Conservation (phyloP, 1,140 invertebrate species). For the Coenobita brevimanus region DNA sequence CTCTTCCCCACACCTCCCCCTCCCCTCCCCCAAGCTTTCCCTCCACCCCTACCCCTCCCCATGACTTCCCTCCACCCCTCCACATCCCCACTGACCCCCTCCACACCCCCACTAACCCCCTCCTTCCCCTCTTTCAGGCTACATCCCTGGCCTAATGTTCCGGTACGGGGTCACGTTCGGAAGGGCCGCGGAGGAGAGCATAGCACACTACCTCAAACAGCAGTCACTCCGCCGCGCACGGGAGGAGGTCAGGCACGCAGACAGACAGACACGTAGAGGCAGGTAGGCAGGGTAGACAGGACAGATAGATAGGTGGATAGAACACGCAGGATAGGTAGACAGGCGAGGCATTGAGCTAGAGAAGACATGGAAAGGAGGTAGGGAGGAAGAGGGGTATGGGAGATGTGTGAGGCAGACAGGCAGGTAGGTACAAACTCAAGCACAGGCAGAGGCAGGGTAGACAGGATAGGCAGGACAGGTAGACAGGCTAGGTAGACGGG, state of each 20-base stretch:
- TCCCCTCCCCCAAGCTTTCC: too few relatives aligned
- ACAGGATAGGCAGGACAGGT: too few relatives aligned
- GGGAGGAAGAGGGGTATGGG: constrained; percentile 1
- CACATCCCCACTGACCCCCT: too few relatives aligned
- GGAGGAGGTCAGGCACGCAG: constrained; percentile 45
- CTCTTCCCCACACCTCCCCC: background rate
- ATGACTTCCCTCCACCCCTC: background rate
- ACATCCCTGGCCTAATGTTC: constrained; percentile 78
- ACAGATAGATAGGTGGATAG: background rate
- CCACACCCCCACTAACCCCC: too few relatives aligned
- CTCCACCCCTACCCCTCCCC: background rate
- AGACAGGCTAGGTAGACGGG: too few relatives aligned
- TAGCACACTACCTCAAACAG: constrained; percentile 78
- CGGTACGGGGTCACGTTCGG: constrained; percentile 82
- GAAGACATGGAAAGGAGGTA: background rate
- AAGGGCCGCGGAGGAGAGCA: constrained; percentile 81
- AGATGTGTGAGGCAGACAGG: too few relatives aligned
- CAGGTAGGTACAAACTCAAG: too few relatives aligned
- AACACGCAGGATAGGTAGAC: too few relatives aligned
- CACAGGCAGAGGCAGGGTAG: too few relatives aligned
- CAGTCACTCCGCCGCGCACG: constrained; percentile 74
- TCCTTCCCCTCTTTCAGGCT: constrained; percentile 73
- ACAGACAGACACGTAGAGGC: background rate
- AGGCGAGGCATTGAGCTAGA: too few relatives aligned
- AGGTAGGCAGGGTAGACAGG: background rate